Evolutionary conservation across 2,888 invertebrate species (phyloP).

Genomic region (Augochlorella aurata): DNA sequence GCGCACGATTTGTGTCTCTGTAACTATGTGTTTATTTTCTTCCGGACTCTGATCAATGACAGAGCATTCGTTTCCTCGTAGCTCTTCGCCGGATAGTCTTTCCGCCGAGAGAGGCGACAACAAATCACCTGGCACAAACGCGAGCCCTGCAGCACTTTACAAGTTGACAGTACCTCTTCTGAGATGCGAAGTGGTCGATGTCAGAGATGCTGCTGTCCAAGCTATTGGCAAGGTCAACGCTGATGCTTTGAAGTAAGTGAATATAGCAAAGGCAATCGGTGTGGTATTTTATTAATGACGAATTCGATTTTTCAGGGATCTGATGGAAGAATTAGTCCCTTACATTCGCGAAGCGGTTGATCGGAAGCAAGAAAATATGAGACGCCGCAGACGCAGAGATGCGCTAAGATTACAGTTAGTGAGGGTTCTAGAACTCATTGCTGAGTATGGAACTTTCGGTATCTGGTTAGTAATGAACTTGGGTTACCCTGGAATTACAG

Average conservation of each 20-base stretch:
- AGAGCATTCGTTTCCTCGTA: slow-evolving; percentile 80
- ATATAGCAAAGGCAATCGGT: not conserved
- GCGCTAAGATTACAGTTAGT: slow-evolving; percentile 95
- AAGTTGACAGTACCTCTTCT: slow-evolving; percentile 96
- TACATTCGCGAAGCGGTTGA: slow-evolving; percentile 98
- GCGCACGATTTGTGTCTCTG: slow-evolving; percentile 40
- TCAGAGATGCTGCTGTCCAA: slow-evolving; percentile 95
- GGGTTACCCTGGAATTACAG: not conserved
- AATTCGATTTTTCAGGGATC: slow-evolving; percentile 86
- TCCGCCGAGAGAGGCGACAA: slow-evolving; percentile 91
- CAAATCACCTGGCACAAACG: slow-evolving; percentile 87
- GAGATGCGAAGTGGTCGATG: slow-evolving; percentile 95
- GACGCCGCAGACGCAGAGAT: slow-evolving; percentile 94
- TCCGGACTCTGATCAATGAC: not conserved
- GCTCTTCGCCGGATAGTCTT: slow-evolving; percentile 95
- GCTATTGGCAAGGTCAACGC: slow-evolving; percentile 98
- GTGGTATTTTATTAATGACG: not conserved
- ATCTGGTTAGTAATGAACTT: slow-evolving; percentile 80
- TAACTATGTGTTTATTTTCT: not conserved
- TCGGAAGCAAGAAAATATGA: slow-evolving; percentile 97
- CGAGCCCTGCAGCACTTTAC: slow-evolving; percentile 93
- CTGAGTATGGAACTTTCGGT: slow-evolving; percentile 94
- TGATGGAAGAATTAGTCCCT: slow-evolving; percentile 96
- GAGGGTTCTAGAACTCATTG: slow-evolving; percentile 94
- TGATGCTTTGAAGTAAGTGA: slow-evolving; percentile 93